Evolutionary conservation across 2,888 invertebrate genomes (phyloP).

Genomic region (Chironomus tentans): DNA sequence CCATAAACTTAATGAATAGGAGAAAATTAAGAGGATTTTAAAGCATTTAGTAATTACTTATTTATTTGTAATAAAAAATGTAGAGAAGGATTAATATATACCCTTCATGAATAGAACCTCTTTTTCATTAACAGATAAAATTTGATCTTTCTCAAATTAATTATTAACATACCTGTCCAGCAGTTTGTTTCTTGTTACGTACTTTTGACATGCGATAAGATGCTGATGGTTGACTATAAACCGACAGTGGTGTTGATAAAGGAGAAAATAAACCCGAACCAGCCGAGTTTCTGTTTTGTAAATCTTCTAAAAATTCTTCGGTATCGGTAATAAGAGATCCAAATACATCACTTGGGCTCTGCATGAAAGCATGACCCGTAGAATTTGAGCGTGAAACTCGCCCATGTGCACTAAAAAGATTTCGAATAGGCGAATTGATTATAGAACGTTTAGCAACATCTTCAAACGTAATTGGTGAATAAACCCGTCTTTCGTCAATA

Average conservation of each 20-base stretch:
- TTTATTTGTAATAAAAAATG: neutral
- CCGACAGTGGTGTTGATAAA: slow-evolving; percentile 33
- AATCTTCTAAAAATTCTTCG: slow-evolving; percentile 46
- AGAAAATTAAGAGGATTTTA: slow-evolving; percentile 33
- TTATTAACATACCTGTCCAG: slow-evolving; percentile 31
- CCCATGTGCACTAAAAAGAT: slow-evolving; percentile 38
- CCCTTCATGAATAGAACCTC: too few relatives aligned
- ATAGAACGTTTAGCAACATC: slow-evolving; percentile 72
- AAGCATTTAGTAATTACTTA: neutral
- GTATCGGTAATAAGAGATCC: slow-evolving; percentile 50
- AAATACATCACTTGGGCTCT: slow-evolving; percentile 51
- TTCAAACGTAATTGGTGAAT: slow-evolving; percentile 77
- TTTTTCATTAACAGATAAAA: too few relatives aligned
- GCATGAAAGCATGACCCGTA: slow-evolving; percentile 47
- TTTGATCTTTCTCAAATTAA: slow-evolving; percentile 34
- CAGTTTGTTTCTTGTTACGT: neutral
- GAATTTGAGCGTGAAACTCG: slow-evolving; percentile 59
- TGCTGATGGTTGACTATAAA: slow-evolving; percentile 40
- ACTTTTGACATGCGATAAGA: neutral
- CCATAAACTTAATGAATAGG: slow-evolving; percentile 38
- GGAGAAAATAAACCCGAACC: slow-evolving; percentile 32
- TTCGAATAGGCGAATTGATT: slow-evolving; percentile 62
- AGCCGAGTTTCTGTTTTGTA: slow-evolving; percentile 38
- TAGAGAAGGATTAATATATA: too few relatives aligned
- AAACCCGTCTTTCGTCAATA: slow-evolving; percentile 60